Percentiles rank a stretch among this genome's conserved stretches.
These are phyloP conservation scores for Agrotis segetum DNA, from an alignment of 2,888 invertebrate genomes.

Conservation along the genomic window DNA sequence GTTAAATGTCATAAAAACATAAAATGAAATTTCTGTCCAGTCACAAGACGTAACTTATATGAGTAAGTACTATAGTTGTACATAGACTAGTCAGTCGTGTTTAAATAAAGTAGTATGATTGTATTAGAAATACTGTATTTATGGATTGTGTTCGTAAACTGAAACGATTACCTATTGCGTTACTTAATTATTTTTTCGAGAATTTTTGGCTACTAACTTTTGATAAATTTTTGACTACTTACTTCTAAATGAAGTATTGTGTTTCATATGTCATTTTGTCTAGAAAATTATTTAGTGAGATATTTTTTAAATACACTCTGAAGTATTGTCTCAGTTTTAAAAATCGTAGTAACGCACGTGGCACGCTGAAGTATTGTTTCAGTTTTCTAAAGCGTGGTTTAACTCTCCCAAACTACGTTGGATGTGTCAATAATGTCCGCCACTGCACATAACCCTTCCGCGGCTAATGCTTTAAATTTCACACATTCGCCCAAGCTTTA, in stretches of 20 bases:
- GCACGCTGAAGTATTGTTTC: neutral
- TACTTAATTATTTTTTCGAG: too few species aligned
- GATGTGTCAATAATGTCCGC: slow-evolving; percentile 49
- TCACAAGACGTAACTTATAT: too few species aligned
- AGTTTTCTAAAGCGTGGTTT: slow-evolving; percentile 4
- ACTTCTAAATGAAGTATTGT: neutral
- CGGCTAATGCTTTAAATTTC: slow-evolving; percentile 49
- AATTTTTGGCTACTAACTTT: neutral
- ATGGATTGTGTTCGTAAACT: neutral
- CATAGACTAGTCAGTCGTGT: too few species aligned
- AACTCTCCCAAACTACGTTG: slow-evolving; percentile 40
- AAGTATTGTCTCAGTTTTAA: neutral
- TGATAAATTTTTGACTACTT: too few species aligned
- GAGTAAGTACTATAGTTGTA: too few species aligned
- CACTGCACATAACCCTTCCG: slow-evolving; percentile 35
- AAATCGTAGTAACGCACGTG: too few species aligned
- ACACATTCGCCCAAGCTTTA: slow-evolving; percentile 57
- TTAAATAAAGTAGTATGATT: too few species aligned
- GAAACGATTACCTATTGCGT: neutral
- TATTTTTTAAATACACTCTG: neutral
- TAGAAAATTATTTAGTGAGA: neutral
- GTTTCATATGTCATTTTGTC: neutral
- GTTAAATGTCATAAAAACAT: too few species aligned
- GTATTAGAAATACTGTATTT: too few species aligned
- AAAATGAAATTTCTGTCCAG: too few species aligned